Evolutionary conservation across 2,888 invertebrate genomes (phyloP).

Genomic region (Harpalus rubripes): DNA sequence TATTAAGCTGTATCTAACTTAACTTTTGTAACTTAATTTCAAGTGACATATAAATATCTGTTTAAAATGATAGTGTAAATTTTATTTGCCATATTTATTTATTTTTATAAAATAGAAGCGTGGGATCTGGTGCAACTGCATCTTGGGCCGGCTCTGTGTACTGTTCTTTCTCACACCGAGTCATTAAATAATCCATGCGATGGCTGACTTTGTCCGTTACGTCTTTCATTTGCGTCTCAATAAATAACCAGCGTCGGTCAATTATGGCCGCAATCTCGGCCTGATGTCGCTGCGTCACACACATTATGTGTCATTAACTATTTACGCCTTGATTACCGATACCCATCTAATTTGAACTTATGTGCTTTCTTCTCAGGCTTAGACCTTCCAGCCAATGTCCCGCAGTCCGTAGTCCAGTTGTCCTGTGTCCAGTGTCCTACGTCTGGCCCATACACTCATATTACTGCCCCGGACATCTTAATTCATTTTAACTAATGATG

Average conservation of each 20-base stretch:
- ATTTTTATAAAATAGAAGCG: too few species aligned
- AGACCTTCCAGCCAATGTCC: too few species aligned
- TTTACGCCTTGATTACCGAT: slow-evolving; percentile 55
- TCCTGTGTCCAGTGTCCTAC: slow-evolving; percentile 8
- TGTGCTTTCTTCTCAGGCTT: not conserved
- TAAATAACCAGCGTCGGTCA: slow-evolving; percentile 54
- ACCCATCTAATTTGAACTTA: slow-evolving; percentile 41
- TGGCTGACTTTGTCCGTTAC: slow-evolving; percentile 58
- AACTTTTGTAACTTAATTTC: too few species aligned
- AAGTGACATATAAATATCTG: too few species aligned
- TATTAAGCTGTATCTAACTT: too few species aligned
- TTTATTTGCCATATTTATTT: too few species aligned
- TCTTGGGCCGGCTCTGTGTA: not conserved
- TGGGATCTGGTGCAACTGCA: too few species aligned
- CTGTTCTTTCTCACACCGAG: slow-evolving; percentile 36
- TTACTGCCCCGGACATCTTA: slow-evolving; percentile 1
- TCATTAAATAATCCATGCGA: slow-evolving; percentile 63
- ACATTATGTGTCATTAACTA: slow-evolving; percentile 54
- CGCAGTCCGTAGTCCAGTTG: not conserved
- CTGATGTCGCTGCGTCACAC: slow-evolving; percentile 34
- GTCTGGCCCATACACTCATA: slow-evolving; percentile 16
- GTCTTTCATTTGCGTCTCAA: slow-evolving; percentile 62
- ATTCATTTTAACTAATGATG: slow-evolving; percentile 13
- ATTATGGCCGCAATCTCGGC: slow-evolving; percentile 55
- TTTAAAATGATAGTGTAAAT: too few species aligned